phyloP scores from a whole-genome alignment of 2,113 vertebrate genomes.

The Saguinus imperator region DNA sequence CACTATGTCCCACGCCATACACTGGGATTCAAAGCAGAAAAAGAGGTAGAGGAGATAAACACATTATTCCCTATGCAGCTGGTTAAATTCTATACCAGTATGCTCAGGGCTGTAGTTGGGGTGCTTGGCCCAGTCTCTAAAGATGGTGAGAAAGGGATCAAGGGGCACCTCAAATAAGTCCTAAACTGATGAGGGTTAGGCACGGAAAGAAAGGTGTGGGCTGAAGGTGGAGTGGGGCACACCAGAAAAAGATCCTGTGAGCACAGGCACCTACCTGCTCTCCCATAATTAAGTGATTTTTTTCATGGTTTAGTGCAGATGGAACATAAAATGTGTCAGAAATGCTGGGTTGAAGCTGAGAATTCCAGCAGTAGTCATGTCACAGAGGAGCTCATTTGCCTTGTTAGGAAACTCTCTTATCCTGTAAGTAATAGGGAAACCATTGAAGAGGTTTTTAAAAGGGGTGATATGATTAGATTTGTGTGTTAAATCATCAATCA shows the following conservation, averaged over 20 bases:
- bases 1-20: not conserved
- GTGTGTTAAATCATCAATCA: not conserved
- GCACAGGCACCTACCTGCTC: too few relatives aligned
- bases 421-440: not conserved
- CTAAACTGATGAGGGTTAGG: not conserved
- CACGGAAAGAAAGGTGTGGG: not conserved
- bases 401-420: not conserved
- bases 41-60: not conserved
- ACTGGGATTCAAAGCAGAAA: not conserved
- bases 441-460: not conserved
- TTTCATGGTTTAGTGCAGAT: not conserved
- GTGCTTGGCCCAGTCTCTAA: not conserved
- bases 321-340: not conserved
- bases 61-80: too few relatives aligned
- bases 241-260: not conserved
- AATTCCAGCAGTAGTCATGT: not conserved
- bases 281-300: not conserved
- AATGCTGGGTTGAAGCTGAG: not conserved
- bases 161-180: not conserved
- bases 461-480: not conserved
- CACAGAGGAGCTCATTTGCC: not conserved
- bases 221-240: not conserved
- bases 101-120: not conserved
- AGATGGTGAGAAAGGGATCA: fast-evolving
- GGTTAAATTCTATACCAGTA: not conserved